A percentile compares a stretch with the other conserved stretches of the same genome.
Conservation (phyloP, 1,140 invertebrate genomes). For the Lamellibrachia luymesi region DNA sequence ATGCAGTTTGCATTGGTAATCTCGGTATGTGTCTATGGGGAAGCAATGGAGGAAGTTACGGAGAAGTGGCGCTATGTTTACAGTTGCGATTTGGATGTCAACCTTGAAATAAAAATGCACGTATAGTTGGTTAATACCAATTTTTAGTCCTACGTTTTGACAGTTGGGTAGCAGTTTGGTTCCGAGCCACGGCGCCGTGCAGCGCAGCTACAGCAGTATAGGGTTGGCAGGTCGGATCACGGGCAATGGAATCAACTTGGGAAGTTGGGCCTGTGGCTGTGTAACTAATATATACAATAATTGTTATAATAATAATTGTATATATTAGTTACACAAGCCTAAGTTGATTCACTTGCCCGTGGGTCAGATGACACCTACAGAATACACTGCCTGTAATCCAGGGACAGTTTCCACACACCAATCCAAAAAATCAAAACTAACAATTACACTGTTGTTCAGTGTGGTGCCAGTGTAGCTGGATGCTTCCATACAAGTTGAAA, state of each 20-base stretch:
- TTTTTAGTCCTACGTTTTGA: not conserved
- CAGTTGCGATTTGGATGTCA: slow-evolving; percentile 83
- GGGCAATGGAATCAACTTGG: not conserved
- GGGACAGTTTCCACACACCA: too few relatives aligned
- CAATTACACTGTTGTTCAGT: too few relatives aligned
- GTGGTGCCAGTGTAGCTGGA: too few relatives aligned
- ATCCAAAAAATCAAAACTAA: too few relatives aligned
- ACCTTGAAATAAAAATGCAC: slow-evolving; percentile 92
- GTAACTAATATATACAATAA: not conserved
- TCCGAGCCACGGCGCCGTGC: not conserved
- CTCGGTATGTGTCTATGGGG: not conserved
- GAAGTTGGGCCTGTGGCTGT: not conserved
- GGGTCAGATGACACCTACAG: too few relatives aligned
- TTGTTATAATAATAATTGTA: not conserved
- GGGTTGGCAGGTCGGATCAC: not conserved
- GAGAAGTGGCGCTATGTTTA: slow-evolving; percentile 67
- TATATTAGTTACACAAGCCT: too few relatives aligned
- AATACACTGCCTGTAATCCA: too few relatives aligned
- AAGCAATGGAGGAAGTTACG: slow-evolving; percentile 14
- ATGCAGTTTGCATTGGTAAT: not conserved
- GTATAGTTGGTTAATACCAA: slow-evolving; percentile 42
- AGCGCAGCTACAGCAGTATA: not conserved
- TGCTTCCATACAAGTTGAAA: too few relatives aligned
- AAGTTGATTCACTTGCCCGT: too few relatives aligned
- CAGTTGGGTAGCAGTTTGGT: not conserved